Conservation (phyloP, 2,888 invertebrate genomes). For the Cylloceria caligata region DNA sequence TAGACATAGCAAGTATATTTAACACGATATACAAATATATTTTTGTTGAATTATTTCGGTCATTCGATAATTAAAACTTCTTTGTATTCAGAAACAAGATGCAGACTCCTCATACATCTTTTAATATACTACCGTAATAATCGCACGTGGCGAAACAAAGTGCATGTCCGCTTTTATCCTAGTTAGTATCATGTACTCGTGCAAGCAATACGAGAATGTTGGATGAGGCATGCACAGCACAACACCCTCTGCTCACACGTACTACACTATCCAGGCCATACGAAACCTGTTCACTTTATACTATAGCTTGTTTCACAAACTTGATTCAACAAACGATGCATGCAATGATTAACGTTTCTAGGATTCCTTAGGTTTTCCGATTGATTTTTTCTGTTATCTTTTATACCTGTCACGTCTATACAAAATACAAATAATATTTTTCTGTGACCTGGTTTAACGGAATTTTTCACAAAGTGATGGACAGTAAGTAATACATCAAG, state of each 20-base stretch:
- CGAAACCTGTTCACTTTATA: slow-evolving; percentile 28
- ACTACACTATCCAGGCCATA: slow-evolving; percentile 38
- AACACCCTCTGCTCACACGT: slow-evolving; percentile 38
- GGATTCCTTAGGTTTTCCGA: slow-evolving; percentile 22
- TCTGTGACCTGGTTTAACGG: slow-evolving; percentile 12
- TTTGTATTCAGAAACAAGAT: slow-evolving; percentile 11
- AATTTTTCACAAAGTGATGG: slow-evolving; percentile 1
- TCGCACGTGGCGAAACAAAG: slow-evolving; percentile 56
- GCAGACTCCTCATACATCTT: slow-evolving; percentile 23
- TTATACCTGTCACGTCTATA: slow-evolving; percentile 8
- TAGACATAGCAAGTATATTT: slow-evolving; percentile 27
- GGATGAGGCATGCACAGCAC: slow-evolving; percentile 65
- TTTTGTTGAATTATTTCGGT: slow-evolving; percentile 3
- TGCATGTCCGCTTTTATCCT: slow-evolving; percentile 52
- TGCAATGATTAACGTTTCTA: slow-evolving; percentile 45
- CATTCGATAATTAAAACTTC: background rate
- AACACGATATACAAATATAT: slow-evolving; percentile 3
- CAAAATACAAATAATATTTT: slow-evolving; percentile 26
- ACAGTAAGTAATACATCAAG: slow-evolving; percentile 56
- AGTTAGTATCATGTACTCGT: slow-evolving; percentile 46
- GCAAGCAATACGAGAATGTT: slow-evolving; percentile 61
- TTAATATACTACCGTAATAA: slow-evolving; percentile 39
- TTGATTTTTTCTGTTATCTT: slow-evolving; percentile 20
- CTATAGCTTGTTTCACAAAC: slow-evolving; percentile 54
- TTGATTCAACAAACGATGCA: slow-evolving; percentile 45